Percentiles rank a stretch among this genome's conserved stretches.
Evolutionary conservation across 2,888 invertebrate genomes (phyloP).

Genomic region (Chloromyia formosa): DNA sequence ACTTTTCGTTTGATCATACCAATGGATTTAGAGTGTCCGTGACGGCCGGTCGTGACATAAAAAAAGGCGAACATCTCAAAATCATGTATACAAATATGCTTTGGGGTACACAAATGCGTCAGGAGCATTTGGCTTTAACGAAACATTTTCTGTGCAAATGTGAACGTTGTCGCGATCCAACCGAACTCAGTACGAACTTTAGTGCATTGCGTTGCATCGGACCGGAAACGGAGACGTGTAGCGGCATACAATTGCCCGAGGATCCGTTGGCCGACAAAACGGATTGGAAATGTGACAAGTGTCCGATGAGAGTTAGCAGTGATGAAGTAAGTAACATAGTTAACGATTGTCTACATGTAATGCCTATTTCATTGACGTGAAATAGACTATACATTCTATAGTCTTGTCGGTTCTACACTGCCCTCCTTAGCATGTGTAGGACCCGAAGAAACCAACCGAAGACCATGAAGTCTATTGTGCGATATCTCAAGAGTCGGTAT

Average conservation of each 20-base stretch:
- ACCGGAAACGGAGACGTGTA: slow-evolving; percentile 67
- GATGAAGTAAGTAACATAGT: slow-evolving; percentile 67
- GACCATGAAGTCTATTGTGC: no score
- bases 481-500: no score
- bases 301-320: slow-evolving; percentile 71
- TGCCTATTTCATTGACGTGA: no score
- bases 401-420: no score
- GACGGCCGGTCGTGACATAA: slow-evolving; percentile 72
- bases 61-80: slow-evolving; percentile 77
- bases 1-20: slow-evolving; percentile 72
- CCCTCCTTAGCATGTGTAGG: no score
- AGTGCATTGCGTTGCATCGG: slow-evolving; percentile 63
- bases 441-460: no score
- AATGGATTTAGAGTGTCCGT: slow-evolving; percentile 73
- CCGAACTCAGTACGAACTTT: slow-evolving; percentile 79
- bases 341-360: background rate
- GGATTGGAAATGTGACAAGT: slow-evolving; percentile 81
- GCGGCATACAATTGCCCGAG: slow-evolving; percentile 75
- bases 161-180: slow-evolving; percentile 79
- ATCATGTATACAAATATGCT: slow-evolving; percentile 89
- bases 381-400: no score
- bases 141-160: slow-evolving; percentile 84
- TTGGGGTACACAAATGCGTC: slow-evolving; percentile 84
- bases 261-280: slow-evolving; percentile 73
- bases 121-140: slow-evolving; percentile 79